These are phyloP conservation scores for Azorinus chamasolen DNA, from an alignment of 2,888 invertebrate genomes.

Conservation along the genomic window DNA sequence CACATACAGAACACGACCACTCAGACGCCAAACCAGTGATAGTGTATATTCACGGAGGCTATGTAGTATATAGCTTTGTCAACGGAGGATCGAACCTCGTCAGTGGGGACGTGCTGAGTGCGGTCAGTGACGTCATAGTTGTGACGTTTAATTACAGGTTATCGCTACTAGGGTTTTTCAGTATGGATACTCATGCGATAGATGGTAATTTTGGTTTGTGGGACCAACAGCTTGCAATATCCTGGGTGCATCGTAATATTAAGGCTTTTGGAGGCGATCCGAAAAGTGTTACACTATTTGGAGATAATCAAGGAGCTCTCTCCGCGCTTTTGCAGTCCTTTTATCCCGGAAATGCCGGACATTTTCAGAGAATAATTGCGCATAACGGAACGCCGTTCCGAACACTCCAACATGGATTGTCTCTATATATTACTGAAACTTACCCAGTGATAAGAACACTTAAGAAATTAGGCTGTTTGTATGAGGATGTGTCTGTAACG, in stretches of 20 bases:
- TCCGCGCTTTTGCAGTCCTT: conserved; percentile 8
- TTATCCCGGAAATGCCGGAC: not conserved
- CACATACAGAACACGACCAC: not conserved
- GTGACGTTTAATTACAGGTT: conserved; percentile 12
- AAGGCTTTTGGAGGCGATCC: conserved; percentile 4
- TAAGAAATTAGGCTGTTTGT: not conserved
- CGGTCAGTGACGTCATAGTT: conserved; percentile 1
- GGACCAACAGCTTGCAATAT: conserved; percentile 7
- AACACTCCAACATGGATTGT: not conserved
- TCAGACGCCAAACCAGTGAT: not conserved
- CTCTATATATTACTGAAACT: not conserved
- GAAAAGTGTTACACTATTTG: not conserved
- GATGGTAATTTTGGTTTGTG: conserved; percentile 5
- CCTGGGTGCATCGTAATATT: not conserved
- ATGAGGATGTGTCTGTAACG: not conserved
- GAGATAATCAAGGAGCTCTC: conserved; percentile 3
- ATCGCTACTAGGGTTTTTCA: conserved; percentile 4
- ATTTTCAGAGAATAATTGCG: not conserved
- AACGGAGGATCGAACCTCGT: conserved; percentile 1
- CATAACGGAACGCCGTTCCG: conserved; percentile 3
- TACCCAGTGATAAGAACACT: not conserved
- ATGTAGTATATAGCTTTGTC: not conserved
- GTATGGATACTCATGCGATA: too few relatives aligned
- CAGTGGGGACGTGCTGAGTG: conserved; percentile 6
- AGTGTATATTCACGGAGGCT: conserved; percentile 3